Conservation (phyloP, 1,140 invertebrate genomes). For the Lanistes nyassanus region DNA sequence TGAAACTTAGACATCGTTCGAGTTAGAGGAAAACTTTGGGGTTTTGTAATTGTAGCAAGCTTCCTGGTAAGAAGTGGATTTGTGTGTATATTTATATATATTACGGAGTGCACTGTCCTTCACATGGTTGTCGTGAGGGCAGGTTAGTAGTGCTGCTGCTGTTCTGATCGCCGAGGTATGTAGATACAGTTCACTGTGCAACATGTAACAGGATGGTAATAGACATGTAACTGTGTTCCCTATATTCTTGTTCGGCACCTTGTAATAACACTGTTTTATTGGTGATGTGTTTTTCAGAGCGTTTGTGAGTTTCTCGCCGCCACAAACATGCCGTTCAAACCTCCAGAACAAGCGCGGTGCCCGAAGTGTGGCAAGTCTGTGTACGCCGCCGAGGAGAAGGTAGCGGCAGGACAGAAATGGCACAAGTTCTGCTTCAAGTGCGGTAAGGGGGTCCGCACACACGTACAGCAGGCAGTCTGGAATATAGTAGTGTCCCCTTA, state of each 20-base stretch:
- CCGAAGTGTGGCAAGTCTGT: conserved; percentile 98
- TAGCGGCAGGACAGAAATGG: conserved; percentile 97
- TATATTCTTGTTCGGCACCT: too few relatives aligned
- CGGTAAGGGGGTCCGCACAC: conserved; percentile 75
- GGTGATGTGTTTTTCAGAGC: not conserved
- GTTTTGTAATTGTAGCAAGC: not conserved
- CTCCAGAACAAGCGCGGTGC: conserved; percentile 92
- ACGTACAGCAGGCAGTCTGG: too few relatives aligned
- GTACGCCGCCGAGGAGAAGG: conserved; percentile 97
- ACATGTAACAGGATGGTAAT: too few relatives aligned
- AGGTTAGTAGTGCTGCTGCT: too few relatives aligned
- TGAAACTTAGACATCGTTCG: not conserved
- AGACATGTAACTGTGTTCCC: too few relatives aligned
- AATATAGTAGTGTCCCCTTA: too few relatives aligned
- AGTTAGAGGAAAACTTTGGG: not conserved
- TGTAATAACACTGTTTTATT: not conserved
- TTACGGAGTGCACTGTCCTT: too few relatives aligned
- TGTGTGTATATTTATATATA: too few relatives aligned
- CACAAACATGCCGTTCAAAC: conserved; percentile 91
- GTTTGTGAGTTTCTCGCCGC: too few relatives aligned
- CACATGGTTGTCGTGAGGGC: too few relatives aligned
- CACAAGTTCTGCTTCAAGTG: conserved; percentile 99
- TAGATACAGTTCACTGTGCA: too few relatives aligned
- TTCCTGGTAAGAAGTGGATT: not conserved
- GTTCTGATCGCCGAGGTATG: too few relatives aligned